Percentiles rank a stretch among this genome's conserved stretches.
phyloP scores from a whole-genome alignment of 2,888 invertebrate species.

The Morpho achilles region DNA sequence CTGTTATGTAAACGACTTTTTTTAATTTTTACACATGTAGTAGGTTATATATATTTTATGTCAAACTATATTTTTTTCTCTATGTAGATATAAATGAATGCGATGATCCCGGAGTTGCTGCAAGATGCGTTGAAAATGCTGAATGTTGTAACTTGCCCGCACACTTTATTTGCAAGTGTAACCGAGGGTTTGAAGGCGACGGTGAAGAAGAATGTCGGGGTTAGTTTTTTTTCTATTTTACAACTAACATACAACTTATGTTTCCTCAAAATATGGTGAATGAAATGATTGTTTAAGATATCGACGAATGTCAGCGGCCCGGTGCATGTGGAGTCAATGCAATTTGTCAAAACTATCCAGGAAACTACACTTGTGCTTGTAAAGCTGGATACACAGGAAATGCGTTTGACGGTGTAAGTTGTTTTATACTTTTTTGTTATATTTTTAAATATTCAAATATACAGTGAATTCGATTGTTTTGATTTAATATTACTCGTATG shows the following conservation, averaged over 20 bases:
- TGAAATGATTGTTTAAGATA: conserved; percentile 77
- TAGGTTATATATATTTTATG: not conserved
- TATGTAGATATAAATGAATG: conserved; percentile 90
- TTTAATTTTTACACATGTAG: too few species aligned
- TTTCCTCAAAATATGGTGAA: not conserved
- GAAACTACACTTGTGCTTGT: conserved; percentile 93
- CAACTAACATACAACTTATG: not conserved
- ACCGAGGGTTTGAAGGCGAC: conserved; percentile 93
- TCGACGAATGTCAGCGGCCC: conserved; percentile 91
- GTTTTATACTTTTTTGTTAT: not conserved
- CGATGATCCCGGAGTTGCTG: conserved; percentile 89
- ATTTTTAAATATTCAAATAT: too few species aligned
- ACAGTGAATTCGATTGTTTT: too few species aligned
- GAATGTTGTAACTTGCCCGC: conserved; percentile 97
- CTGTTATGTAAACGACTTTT: too few species aligned
- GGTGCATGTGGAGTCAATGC: conserved; percentile 91
- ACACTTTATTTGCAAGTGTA: conserved; percentile 96
- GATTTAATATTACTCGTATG: too few species aligned
- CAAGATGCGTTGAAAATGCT: conserved; percentile 93
- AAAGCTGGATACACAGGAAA: conserved; percentile 91
- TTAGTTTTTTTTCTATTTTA: conserved; percentile 38
- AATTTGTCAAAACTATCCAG: conserved; percentile 89
- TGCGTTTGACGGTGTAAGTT: conserved; percentile 79
- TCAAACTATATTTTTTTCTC: not conserved
- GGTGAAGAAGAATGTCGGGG: conserved; percentile 93